Base-by-base conservation (phyloP, 1,140 invertebrate genomes). In the Gonatopus flavifemur region DNA sequence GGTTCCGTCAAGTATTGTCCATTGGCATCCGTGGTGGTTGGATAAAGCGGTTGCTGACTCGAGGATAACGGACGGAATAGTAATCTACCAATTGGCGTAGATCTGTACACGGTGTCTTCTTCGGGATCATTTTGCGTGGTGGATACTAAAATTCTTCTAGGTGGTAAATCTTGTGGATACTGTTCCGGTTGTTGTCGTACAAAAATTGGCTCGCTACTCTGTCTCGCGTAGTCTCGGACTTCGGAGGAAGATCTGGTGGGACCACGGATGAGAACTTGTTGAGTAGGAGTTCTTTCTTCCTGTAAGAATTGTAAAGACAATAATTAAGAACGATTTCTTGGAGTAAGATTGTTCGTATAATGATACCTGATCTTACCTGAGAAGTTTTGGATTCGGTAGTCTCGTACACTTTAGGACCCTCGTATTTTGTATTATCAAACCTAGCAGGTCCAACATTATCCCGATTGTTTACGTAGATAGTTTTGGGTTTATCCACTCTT, bases 391-490 rank as follows among this genome's bases (percentile, higher is more conserved):
- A 43, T 5, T 71, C 64, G 1, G 41, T 9, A n/a, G 58, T 21
- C 40, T 73, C 73, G 37, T 61, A 74, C 1, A 44, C 21, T 30
- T 51, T 45, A 0, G 63, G 37, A 13, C 25, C 51, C 32, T 72
- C 70, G 24, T 70, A 70, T 24, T 70, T 71, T 0, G 52, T 33
- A 9, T 58, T 62, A 0, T 76, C 73, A 38, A 72, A 76, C 45
- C 66, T 80, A 1, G 70, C 64, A 12, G 80, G 78, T 6, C 80
- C 79, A 3, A 81, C 68, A 18, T 55, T 82, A 24, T 78, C 80
- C 49, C 54, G 79, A 66, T 72, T 72, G n/a, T n/a, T n/a, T 1
- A 61, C 67, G 54, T 60, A 70, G 7, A 70, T 33, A 36, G 53
- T 55, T 20, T 76, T 78, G 0, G 74, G 67, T n/a, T 69, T 66